Evolutionary conservation across 2,888 invertebrate genomes (phyloP).

Genomic region (Hybos culiciformis): DNA sequence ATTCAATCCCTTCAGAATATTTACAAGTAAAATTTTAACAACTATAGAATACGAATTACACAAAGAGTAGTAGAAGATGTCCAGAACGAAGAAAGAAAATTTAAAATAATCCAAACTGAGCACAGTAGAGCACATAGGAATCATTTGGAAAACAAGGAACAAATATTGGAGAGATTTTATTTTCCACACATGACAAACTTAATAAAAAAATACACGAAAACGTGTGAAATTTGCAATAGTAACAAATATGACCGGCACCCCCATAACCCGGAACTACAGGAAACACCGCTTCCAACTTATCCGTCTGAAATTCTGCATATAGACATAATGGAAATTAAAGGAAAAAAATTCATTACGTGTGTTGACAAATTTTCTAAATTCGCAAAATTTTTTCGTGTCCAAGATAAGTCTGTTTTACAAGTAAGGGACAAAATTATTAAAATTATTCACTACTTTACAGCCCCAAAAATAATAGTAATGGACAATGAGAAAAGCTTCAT

Average conservation of each 20-base stretch:
- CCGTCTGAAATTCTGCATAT: constrained; percentile 13
- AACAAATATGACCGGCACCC: constrained; percentile 14
- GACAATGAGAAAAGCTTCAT: constrained; percentile 6
- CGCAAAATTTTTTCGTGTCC: not conserved
- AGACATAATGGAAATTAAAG: constrained; percentile 2
- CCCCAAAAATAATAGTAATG: constrained; percentile 1
- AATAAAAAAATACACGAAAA: constrained; percentile 1
- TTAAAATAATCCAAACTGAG: constrained; percentile 4
- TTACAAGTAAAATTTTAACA: constrained; percentile 3
- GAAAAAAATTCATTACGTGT: not conserved
- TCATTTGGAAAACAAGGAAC: constrained; percentile 7
- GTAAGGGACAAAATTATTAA: not conserved
- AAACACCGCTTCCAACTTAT: constrained; percentile 11
- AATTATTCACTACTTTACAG: constrained; percentile 1
- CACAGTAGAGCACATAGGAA: constrained; percentile 9
- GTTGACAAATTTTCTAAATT: not conserved
- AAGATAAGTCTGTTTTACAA: not conserved
- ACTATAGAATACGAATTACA: constrained; percentile 3
- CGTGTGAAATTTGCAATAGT: constrained; percentile 11
- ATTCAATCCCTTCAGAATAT: constrained; percentile 8
- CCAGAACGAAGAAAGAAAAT: constrained; percentile 1
- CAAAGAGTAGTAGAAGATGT: constrained; percentile 3
- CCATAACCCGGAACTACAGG: constrained; percentile 9
- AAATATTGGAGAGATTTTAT: constrained; percentile 7
- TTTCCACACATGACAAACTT: not conserved